These are phyloP conservation scores for Plebejus argus DNA, from an alignment of 2,888 invertebrate genomes.

Conservation along the genomic window DNA sequence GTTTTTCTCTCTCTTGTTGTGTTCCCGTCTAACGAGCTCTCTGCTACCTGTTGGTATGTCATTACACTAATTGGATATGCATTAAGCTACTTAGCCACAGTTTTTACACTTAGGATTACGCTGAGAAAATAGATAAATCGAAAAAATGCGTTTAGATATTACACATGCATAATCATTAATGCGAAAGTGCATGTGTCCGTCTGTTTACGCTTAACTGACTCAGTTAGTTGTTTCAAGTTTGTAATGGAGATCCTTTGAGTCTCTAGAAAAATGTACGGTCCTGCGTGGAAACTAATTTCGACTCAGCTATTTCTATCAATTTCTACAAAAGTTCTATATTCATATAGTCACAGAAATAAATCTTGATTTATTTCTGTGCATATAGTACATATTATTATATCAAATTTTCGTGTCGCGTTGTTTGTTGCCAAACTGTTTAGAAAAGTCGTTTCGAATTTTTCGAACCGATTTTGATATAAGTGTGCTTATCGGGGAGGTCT, in stretches of 20 bases:
- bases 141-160: background rate
- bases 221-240: background rate
- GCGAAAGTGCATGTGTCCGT: background rate
- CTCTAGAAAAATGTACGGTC: too few relatives aligned
- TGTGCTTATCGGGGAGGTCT: background rate
- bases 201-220: background rate
- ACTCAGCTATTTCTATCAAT: too few relatives aligned
- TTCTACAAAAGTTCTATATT: too few relatives aligned
- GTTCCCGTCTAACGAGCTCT: slow-evolving; percentile 1
- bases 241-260: background rate
- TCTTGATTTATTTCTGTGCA: too few relatives aligned
- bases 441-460: too few relatives aligned
- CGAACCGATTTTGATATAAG: background rate
- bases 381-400: too few relatives aligned
- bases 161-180: background rate
- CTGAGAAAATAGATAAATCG: background rate
- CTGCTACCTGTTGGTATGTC: slow-evolving; percentile 51
- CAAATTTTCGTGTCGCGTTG: too few relatives aligned
- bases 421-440: too few relatives aligned
- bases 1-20: slow-evolving; percentile 35
- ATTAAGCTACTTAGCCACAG: slow-evolving; percentile 72
- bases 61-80: slow-evolving; percentile 72
- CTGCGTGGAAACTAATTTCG: too few relatives aligned
- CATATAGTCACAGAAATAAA: too few relatives aligned
- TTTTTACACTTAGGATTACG: slow-evolving; percentile 57